Base-by-base conservation (phyloP, 2,797 vertebrate species). In the Enteromius radiatus region DNA sequence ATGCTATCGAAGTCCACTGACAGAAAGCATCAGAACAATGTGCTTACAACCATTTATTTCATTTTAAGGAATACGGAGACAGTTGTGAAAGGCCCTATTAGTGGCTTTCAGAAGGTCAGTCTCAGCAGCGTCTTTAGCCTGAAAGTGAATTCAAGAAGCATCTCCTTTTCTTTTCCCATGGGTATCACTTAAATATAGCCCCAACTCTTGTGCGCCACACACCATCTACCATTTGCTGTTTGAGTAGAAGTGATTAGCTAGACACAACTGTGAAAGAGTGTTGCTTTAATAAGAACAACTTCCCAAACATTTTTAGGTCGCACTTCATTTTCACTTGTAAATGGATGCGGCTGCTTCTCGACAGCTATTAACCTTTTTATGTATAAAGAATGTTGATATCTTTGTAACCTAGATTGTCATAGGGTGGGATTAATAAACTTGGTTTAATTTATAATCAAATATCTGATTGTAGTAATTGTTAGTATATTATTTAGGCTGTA, bases 101-200 rank as follows among this genome's bases (percentile, higher is more conserved):
- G 90, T 95, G 96, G 95, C 95, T 94, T 88, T 92, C 92, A 92
- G 94, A 94, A 93, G 89, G 91, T 91, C 95, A 93, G 93, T 91
- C 93, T 96, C 96, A 95, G 95, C 96, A 96, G 95, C 95, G 96
- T 95, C 95, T 95, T 94, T 92, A 92, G 93, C 92, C 94, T 93
- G 91, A 92, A 91, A 94, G 95, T 87, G 95, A 95, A 95, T 92
- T 91, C 94, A 93, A 92, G 93, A 91, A 92, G 92, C 87, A 92
- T 84, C 92, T 94, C 92, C 95, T 97, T 94, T 94, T 88, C 95
- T 96, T 96, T 98, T 98, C 96, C 96, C 97, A 97, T 95, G 96
- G 94, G 96, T 94, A 96, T 94, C 94, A 88, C 95, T 95, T 98
- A 99, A 96, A 98, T 95, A 96, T 99, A 99, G 96, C 90, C 86